phyloP scores from a whole-genome alignment of 2,888 invertebrate genomes.

The Cylindroiulus punctatus region DNA sequence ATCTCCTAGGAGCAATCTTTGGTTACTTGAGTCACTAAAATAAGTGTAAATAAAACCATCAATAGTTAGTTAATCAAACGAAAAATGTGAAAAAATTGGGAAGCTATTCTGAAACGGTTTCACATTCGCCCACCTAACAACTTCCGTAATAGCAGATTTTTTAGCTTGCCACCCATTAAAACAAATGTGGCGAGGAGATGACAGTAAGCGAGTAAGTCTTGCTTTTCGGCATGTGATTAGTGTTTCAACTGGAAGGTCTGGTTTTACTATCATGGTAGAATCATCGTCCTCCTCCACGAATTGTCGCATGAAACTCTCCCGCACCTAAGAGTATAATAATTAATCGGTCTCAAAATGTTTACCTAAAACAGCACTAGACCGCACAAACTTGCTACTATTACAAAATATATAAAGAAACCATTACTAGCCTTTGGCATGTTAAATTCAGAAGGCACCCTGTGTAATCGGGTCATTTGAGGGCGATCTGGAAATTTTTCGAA shows the following conservation, averaged over 20 bases:
- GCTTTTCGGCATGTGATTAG: constrained; percentile 84
- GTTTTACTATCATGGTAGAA: constrained; percentile 73
- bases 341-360: too few relatives aligned
- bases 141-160: constrained; percentile 57
- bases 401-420: background rate
- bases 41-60: background rate
- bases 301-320: constrained; percentile 98
- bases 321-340: constrained; percentile 70
- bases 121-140: constrained; percentile 57
- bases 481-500: constrained; percentile 99
- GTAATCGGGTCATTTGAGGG: constrained; percentile 96
- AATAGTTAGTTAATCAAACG: too few relatives aligned
- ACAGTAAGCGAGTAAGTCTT: constrained; percentile 72
- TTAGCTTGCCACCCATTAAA: constrained; percentile 57
- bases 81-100: background rate
- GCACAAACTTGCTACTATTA: background rate
- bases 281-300: constrained; percentile 81
- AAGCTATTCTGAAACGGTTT: background rate
- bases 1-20: constrained; percentile 89
- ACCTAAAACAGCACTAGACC: background rate
- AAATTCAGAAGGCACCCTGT: constrained; percentile 86
- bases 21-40: constrained; percentile 86
- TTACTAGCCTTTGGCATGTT: constrained; percentile 66
- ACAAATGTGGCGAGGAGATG: constrained; percentile 55
- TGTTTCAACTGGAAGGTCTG: constrained; percentile 75